Base-by-base conservation (phyloP, 2,888 invertebrate species). In the Eupithecia subfuscata region DNA sequence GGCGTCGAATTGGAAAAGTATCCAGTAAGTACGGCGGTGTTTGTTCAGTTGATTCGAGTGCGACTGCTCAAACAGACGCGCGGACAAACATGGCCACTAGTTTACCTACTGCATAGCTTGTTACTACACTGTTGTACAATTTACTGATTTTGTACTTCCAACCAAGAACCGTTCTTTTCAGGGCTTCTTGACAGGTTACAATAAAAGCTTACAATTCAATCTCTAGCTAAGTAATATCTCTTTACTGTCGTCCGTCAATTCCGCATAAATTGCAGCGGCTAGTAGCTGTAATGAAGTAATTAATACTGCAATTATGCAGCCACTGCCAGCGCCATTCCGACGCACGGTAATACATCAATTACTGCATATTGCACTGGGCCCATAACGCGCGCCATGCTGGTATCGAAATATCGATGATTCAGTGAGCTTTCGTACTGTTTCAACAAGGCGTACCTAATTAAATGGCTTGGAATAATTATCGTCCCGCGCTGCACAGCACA, bases 41-140 rank as follows among this genome's bases (percentile, higher is more conserved):
- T 82, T 82, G 79, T 79, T 79, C 82, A 82, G 83, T 82, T 81
- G 82, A 81, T 80, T 75, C 77, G 73, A 79, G 78, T 74, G 80
- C 82, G 80, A 75, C 79, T 80, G 82, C 76, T 77, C 76, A 81
- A 71, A 80, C 79, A 79, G 18, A 73, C 80, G 76, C 70, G 64
- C 71, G 40, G 60, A 67, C 75, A 77, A 75, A 75, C 75, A 75
- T 37, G 52, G 60, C 34, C 60, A 30, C 37, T 69, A 30, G 76
- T 72, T 74, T 76, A 60, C 45, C 60, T 45, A 70, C 74, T 60
- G 74, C 74, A 74, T 74, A 72, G 71, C 75, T 69, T 71, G 18
- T 60, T 14, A 16, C 18, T 75, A 67, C 60, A 70, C 22, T 70
- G 25, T 67, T n/a, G n/a, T 45, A 56, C 56, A 22, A 56, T 56